Conservation (phyloP, 2,113 vertebrate genomes). For the Serinus canaria region DNA sequence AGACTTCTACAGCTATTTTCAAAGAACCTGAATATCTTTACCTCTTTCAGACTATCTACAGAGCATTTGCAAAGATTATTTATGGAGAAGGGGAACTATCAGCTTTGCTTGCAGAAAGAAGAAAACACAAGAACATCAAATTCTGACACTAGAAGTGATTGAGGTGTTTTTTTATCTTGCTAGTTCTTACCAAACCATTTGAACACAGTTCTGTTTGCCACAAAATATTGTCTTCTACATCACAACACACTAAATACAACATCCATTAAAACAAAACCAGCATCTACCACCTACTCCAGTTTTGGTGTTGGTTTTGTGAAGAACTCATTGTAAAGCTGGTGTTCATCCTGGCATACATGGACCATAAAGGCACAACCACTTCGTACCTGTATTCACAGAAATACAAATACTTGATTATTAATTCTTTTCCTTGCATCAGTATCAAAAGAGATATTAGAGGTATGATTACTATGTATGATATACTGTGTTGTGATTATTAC, state of each 20-base stretch:
- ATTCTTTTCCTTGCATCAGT: neutral
- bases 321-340: slow-evolving; percentile 96
- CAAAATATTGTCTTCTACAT: neutral
- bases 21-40: neutral
- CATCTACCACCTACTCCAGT: slow-evolving; percentile 87
- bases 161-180: neutral
- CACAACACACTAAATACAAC: neutral
- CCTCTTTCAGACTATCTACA: neutral
- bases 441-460: neutral
- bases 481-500: neutral
- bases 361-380: slow-evolving; percentile 99
- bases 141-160: neutral
- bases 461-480: neutral
- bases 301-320: slow-evolving; percentile 91
- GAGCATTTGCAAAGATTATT: neutral
- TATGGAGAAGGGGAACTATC: neutral
- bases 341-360: slow-evolving; percentile 97
- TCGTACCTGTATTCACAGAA: slow-evolving; percentile 81
- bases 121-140: neutral
- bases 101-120: neutral
- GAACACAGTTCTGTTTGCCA: neutral
- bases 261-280: neutral
- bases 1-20: neutral
- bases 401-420: neutral
- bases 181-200: neutral